Evolutionary conservation across 1,140 invertebrate species (phyloP), one percentile per base, ranked within the genome.

Genomic region (Pentalonia nigronervosa): DNA sequence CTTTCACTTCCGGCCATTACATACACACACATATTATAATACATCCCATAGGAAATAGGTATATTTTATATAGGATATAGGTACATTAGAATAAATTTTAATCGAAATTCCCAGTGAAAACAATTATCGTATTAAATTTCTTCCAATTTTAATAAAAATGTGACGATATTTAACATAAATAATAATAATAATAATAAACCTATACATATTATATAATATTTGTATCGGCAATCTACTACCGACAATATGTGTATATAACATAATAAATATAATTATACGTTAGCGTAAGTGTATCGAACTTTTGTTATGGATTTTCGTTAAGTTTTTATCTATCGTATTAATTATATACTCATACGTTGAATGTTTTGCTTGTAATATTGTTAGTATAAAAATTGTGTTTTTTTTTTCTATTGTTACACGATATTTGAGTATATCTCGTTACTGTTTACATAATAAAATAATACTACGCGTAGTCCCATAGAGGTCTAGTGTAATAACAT

Each of bases 271-370:
- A 86, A 86, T 86, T 88, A 50, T 50, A 23, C 87, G 48, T 88
- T 50, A 88, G 86, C 30, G 25, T 89, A 56, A 56, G 53, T 90
- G 50, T 90, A 90, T 90, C 50, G 34, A 90, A 91, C 60, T 83
- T 92, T 50, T 92, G 67, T 95, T 94, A 94, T 94, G 90, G 45
- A 90, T 86, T 84, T 56, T 87, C 83, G 88, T 90, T 91, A 89
- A 81, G 50, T 87, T 94, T 83, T 90, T 84, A 53, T 53, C 41
- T 86, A 91, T 94, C 47, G 36, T 90, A 81, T 83, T 86, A 56
- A 91, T 91, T 41, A 41, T 84, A 84, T 84, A 60, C 56, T 56
- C 45, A 25, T 53, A 81, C 36, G 81, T 90, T 56, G 53, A 91
- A 94, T 36, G 56, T 94, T 91, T 84, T 25, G 76, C 90, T 91